Evolutionary conservation across 2,888 invertebrate species (phyloP).

Genomic region (Cephus pygmeus): DNA sequence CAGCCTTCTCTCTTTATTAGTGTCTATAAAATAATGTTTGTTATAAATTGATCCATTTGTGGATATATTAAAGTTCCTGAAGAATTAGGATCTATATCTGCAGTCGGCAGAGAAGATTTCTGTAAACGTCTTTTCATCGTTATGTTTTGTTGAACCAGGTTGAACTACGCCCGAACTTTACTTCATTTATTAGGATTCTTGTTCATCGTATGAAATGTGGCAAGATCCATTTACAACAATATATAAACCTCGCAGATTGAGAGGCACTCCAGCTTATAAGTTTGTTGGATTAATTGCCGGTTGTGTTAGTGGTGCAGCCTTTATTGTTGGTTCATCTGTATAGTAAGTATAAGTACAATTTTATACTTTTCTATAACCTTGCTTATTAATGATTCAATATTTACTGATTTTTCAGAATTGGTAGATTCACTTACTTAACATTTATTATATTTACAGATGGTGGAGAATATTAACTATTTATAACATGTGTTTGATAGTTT

Average conservation of each 20-base stretch:
- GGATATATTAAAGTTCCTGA: background rate
- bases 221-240: constrained; percentile 30
- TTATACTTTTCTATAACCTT: background rate
- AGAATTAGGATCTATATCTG: background rate
- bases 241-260: constrained; percentile 42
- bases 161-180: too few relatives aligned
- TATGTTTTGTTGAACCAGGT: background rate
- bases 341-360: constrained; percentile 11
- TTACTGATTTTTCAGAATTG: background rate
- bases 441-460: background rate
- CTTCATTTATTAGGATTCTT: background rate
- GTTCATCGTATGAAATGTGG: background rate
- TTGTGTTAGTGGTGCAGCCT: constrained; percentile 5
- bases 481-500: background rate
- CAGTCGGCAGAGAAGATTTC: background rate
- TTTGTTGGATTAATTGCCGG: background rate
- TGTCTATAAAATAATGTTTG: background rate
- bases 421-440: background rate
- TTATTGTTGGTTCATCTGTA: background rate
- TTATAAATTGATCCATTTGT: background rate
- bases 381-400: background rate
- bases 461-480: background rate
- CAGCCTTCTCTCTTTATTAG: too few relatives aligned
- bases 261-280: constrained; percentile 44
- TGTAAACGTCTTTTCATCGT: background rate